These are phyloP conservation scores for Pangasius krempfi DNA, from an alignment of 2,797 vertebrate species.

Conservation along the genomic window DNA sequence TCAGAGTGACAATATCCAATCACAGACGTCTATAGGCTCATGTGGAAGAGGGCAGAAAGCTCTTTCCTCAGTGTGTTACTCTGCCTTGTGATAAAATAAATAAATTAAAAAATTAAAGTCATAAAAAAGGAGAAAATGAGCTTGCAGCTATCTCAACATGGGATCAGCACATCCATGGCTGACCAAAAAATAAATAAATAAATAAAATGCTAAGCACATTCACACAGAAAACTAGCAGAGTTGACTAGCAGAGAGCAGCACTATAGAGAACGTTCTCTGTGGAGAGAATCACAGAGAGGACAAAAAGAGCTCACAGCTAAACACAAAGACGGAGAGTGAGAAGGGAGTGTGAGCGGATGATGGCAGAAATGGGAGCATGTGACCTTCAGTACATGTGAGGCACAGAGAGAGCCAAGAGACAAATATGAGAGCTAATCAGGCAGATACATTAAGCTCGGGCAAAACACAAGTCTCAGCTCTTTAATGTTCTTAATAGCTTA, in stretches of 20 bases:
- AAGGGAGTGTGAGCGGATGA: conserved; percentile 55
- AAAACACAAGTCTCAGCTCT: neutral
- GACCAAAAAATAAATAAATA: conserved; percentile 27
- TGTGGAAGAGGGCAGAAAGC: neutral
- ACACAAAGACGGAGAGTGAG: conserved; percentile 46
- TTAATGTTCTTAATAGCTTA: neutral
- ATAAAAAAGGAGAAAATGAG: neutral
- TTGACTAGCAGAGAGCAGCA: conserved; percentile 12
- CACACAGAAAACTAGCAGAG: conserved; percentile 49
- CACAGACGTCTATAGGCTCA: neutral
- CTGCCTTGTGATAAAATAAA: neutral
- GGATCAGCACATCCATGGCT: neutral
- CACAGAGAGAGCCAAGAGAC: neutral
- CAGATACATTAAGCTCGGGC: neutral
- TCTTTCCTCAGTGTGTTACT: neutral
- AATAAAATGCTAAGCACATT: conserved; percentile 36
- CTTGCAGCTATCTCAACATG: neutral
- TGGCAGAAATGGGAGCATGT: conserved; percentile 69
- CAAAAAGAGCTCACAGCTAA: conserved; percentile 40
- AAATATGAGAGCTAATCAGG: neutral
- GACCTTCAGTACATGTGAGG: conserved; percentile 64
- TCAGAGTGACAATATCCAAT: neutral
- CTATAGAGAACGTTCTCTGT: conserved; percentile 35
- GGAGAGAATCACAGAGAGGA: neutral
- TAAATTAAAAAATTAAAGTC: neutral